These are phyloP conservation scores for Bos indicus DNA, from an alignment of 2,113 vertebrate species.

Conservation along the genomic window DNA sequence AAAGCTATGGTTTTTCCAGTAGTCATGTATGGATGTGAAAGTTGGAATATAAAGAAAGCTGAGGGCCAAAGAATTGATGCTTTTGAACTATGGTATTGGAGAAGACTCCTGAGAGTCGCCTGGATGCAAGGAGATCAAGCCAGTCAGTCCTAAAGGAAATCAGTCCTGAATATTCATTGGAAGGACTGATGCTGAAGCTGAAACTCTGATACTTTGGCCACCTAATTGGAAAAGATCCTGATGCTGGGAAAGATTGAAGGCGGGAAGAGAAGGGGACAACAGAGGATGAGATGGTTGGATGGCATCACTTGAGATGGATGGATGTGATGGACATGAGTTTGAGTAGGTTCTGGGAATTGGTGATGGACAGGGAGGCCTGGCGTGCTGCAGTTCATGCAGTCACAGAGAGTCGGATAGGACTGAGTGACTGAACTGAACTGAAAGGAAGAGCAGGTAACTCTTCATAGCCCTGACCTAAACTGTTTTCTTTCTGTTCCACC, in stretches of 20 bases:
- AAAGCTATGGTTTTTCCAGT: not conserved
- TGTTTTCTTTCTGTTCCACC: not conserved
- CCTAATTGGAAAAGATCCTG: not conserved
- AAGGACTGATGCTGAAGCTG: not conserved
- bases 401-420: fast-evolving
- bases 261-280: not conserved
- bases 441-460: not conserved
- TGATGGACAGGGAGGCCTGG: not conserved
- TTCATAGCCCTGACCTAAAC: not conserved
- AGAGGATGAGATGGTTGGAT: not conserved
- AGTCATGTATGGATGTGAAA: not conserved
- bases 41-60: not conserved
- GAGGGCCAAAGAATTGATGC: not conserved
- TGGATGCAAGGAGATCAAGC: not conserved
- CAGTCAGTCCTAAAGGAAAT: not conserved
- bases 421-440: not conserved
- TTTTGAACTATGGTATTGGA: not conserved
- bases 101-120: not conserved
- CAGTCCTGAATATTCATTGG: not conserved
- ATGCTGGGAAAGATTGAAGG: not conserved
- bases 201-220: not conserved
- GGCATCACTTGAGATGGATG: too few species aligned
- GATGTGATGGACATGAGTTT: not conserved
- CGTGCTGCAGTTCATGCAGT: fast-evolving
- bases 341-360: not conserved